Base-by-base conservation (phyloP, 2,113 vertebrate genomes). In the Callopanchax toddi region DNA sequence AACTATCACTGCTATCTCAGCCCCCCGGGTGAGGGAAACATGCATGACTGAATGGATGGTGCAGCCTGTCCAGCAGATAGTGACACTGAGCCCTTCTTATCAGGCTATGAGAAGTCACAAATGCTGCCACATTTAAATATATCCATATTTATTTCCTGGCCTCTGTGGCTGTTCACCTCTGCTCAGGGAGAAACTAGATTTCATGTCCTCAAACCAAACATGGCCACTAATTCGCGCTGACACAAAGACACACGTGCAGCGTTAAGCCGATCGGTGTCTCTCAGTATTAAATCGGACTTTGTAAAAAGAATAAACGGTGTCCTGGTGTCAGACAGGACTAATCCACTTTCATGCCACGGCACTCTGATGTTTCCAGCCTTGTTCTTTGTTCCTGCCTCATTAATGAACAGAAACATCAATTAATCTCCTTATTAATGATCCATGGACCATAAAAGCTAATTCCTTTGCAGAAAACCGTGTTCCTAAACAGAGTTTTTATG, bases 341-440 rank as follows among this genome's bases (percentile, higher is more conserved):
- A 92, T 91, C 89, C 87, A 86, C 86, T 91, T 90, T 92, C 89
- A 92, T 73, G 83, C 81, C 71, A 63, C 26, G 29, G 74, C 78
- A 73, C 80, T 79, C 81, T 81, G 81, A 86, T 60, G 83, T 83
- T 77, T 82, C 60, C 70, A 60, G 80, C 79, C 87, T 78, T 72
- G 84, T 81, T 83, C 74, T 34, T 67, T 60, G 56, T 69, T 79
- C 81, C 81, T 74, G 76, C 72, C 84, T 88, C 81, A 76, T 86
- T 86, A 86, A 85, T 81, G 76, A 87, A 86, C 75, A 72, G 77
- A 83, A 84, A 63, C 85, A 83, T 86, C 88, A 89, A 90, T 91
- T 90, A 89, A 91, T 90, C 87, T 67, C 48, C 77, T 86, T 76
- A 89, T 89, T 90, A 91, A 76, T 79, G 74, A 85, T 85, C 84